Percentiles rank a stretch among this genome's conserved stretches.
Conservation (phyloP, 2,888 invertebrate genomes). For the Liposcelis brunnea region DNA sequence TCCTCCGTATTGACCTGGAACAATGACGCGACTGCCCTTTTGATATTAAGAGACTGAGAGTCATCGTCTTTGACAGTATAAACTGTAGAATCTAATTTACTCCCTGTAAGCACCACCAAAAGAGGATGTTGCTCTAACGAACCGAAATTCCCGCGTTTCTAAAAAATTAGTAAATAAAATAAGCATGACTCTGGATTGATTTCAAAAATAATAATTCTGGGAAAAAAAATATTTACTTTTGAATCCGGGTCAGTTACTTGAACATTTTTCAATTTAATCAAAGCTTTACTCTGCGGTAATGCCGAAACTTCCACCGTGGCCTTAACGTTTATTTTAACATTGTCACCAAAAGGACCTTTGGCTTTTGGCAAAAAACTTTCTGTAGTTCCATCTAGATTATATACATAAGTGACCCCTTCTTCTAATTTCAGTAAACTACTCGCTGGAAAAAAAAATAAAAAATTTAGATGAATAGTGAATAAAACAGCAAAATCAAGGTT, state of each 20-base stretch:
- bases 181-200: too few relatives aligned
- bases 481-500: too few relatives aligned
- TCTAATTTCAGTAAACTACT: conserved; percentile 27
- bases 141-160: conserved; percentile 30
- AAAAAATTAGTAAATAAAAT: conserved; percentile 14
- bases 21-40: conserved; percentile 71
- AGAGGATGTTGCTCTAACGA: conserved; percentile 55
- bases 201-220: too few relatives aligned
- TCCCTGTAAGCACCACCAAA: conserved; percentile 60
- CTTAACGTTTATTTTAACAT: conserved; percentile 40
- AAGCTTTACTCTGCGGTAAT: conserved; percentile 49
- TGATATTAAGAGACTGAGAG: conserved; percentile 69
- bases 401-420: conserved; percentile 59
- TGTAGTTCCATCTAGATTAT: conserved; percentile 50
- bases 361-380: conserved; percentile 40
- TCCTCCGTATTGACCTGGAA: conserved; percentile 48
- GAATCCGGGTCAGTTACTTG: conserved; percentile 47
- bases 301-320: conserved; percentile 50
- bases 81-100: conserved; percentile 54
- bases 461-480: too few relatives aligned
- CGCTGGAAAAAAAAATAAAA: conserved; percentile 21
- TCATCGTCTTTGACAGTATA: conserved; percentile 59
- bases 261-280: conserved; percentile 45
- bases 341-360: conserved; percentile 44
- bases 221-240: conserved; percentile 34